These are phyloP conservation scores for Minunthozetes semirufus DNA, from an alignment of 2,888 invertebrate genomes.

Conservation along the genomic window DNA sequence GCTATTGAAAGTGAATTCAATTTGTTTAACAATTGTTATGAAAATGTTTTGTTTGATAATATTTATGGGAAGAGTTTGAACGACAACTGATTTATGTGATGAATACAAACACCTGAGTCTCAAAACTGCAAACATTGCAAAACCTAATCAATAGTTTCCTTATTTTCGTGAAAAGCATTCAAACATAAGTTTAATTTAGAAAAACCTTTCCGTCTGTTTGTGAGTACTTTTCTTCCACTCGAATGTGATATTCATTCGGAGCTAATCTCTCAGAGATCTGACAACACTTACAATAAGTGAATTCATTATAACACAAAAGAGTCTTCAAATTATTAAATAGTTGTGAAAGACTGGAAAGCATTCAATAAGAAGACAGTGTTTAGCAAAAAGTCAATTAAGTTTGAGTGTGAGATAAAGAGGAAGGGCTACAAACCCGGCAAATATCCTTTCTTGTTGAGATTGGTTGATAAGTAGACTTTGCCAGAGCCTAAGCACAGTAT, in stretches of 20 bases:
- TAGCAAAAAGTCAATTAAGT: background rate
- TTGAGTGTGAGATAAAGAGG: background rate
- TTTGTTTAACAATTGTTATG: background rate
- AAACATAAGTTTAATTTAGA: too few relatives aligned
- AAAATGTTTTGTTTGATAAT: background rate
- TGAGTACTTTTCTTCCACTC: too few relatives aligned
- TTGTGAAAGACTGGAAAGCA: background rate
- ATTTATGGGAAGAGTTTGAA: background rate
- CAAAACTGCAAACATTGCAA: background rate
- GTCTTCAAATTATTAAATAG: background rate
- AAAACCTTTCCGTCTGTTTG: too few relatives aligned
- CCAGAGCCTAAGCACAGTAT: conserved; percentile 35
- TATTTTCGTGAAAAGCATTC: too few relatives aligned
- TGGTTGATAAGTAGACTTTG: conserved; percentile 24
- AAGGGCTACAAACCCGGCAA: conserved; percentile 23
- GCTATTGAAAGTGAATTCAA: too few relatives aligned
- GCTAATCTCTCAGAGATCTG: too few relatives aligned
- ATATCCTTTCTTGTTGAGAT: conserved; percentile 31
- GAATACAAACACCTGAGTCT: background rate
- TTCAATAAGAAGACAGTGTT: background rate
- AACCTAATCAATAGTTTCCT: too few relatives aligned
- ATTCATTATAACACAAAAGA: background rate
- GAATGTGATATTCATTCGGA: too few relatives aligned
- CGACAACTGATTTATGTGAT: background rate
- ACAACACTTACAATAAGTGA: background rate